Percentiles rank a stretch among this genome's conserved stretches.
Conservation (phyloP, 1,140 invertebrate species). For the Drosophila sp. region DNA sequence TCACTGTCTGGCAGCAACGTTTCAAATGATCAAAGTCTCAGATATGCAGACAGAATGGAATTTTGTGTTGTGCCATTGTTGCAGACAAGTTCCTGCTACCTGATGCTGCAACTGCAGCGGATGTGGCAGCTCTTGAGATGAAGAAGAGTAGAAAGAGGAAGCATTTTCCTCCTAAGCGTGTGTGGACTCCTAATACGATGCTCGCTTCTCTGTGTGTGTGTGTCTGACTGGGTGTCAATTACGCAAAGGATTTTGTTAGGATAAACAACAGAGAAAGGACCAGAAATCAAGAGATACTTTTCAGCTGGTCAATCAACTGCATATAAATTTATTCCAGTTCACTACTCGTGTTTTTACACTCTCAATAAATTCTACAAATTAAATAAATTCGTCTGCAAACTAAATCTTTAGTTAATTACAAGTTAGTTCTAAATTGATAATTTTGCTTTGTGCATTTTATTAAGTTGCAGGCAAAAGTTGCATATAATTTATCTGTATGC, state of each 20-base stretch:
- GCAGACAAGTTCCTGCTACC: conserved; percentile 9
- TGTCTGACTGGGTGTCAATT: conserved; percentile 56
- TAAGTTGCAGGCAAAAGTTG: neutral
- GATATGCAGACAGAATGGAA: conserved; percentile 79
- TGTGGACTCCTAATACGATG: conserved; percentile 45
- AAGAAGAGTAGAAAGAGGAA: neutral
- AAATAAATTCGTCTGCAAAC: neutral
- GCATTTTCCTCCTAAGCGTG: conserved; percentile 29
- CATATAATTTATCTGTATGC: neutral
- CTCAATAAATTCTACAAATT: neutral
- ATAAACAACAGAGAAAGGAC: conserved; percentile 33
- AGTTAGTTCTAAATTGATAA: neutral
- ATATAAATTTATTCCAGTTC: neutral
- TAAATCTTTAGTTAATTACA: neutral
- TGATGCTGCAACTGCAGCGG: conserved; percentile 21
- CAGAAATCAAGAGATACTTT: conserved; percentile 9
- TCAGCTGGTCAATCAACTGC: neutral
- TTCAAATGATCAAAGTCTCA: conserved; percentile 76
- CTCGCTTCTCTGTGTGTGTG: conserved; percentile 8
- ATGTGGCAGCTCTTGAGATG: neutral
- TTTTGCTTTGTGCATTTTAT: neutral
- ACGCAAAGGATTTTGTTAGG: conserved; percentile 45
- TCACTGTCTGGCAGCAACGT: conserved; percentile 39
- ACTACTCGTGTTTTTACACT: no score
- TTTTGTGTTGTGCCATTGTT: conserved; percentile 44